Percentiles rank a stretch among this genome's conserved stretches.
Conservation (phyloP, 2,888 invertebrate genomes). For the Syritta pipiens region DNA sequence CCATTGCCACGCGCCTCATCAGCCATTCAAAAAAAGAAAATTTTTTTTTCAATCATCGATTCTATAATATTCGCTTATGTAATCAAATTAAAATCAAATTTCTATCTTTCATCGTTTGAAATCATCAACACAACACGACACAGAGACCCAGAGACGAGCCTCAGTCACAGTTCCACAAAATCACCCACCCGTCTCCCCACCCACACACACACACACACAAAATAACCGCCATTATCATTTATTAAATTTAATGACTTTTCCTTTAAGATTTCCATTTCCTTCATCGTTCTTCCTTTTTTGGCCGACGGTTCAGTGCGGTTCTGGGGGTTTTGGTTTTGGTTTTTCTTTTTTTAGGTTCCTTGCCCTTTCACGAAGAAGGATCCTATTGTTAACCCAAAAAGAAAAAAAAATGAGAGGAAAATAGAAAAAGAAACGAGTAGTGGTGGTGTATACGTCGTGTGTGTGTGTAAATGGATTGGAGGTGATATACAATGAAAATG, state of each 20-base stretch:
- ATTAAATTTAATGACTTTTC: slow-evolving; percentile 57
- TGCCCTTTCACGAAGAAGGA: slow-evolving; percentile 22
- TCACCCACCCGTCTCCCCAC: background rate
- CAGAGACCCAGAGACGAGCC: slow-evolving; percentile 11
- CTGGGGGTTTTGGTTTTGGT: no score
- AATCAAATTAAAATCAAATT: slow-evolving; percentile 51
- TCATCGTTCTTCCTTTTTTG: background rate
- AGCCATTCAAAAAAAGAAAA: no score
- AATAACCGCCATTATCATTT: slow-evolving; percentile 55
- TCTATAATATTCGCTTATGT: slow-evolving; percentile 3
- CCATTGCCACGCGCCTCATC: no score
- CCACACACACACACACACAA: background rate
- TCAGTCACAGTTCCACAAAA: background rate
- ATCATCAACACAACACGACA: slow-evolving; percentile 30
- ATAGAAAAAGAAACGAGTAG: background rate
- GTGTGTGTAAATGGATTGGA: slow-evolving; percentile 34
- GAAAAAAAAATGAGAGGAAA: background rate
- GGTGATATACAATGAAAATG: slow-evolving; percentile 42
- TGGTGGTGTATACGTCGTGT: slow-evolving; percentile 1
- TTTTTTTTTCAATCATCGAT: slow-evolving; percentile 23
- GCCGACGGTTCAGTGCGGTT: background rate
- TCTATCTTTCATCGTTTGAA: slow-evolving; percentile 35
- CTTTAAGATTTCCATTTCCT: slow-evolving; percentile 58
- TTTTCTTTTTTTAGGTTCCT: slow-evolving; percentile 10
- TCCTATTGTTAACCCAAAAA: slow-evolving; percentile 19